Conservation (phyloP, 2,888 invertebrate genomes). For the Dicyrtoma fusca region DNA sequence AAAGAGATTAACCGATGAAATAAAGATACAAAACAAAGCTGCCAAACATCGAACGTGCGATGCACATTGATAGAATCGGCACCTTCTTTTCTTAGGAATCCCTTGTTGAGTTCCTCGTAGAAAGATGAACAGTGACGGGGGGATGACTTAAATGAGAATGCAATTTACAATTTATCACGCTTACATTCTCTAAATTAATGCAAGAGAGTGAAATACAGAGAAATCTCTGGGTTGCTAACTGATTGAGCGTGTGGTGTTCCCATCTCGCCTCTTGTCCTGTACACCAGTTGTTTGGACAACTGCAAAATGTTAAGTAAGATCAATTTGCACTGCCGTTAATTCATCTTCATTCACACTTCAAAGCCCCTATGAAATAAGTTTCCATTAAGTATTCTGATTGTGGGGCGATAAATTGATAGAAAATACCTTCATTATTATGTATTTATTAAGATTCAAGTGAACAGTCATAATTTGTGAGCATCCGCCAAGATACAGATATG, state of each 20-base stretch:
- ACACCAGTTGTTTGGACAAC: conserved; percentile 24
- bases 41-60: conserved; percentile 18
- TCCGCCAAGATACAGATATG: no score
- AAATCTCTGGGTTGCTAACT: no score
- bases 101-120: background rate
- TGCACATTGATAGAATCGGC: conserved; percentile 23
- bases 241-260: no score
- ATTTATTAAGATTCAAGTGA: background rate
- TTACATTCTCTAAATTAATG: background rate
- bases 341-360: conserved; percentile 19
- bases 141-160: conserved; percentile 22
- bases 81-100: conserved; percentile 9
- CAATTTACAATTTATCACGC: conserved; percentile 19
- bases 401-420: conserved; percentile 19
- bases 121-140: conserved; percentile 16
- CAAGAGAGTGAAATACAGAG: no score
- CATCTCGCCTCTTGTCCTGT: no score
- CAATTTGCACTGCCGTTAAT: conserved; percentile 27
- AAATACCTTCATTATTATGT: conserved; percentile 23
- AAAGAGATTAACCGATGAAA: conserved; percentile 16
- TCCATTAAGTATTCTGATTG: conserved; percentile 20
- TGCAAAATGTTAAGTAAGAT: conserved; percentile 28
- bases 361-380: background rate
- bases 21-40: conserved; percentile 4
- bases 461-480: no score